Evolutionary conservation across 2,797 vertebrate genomes (phyloP).

Genomic region (Chaetodon trifasciatus): DNA sequence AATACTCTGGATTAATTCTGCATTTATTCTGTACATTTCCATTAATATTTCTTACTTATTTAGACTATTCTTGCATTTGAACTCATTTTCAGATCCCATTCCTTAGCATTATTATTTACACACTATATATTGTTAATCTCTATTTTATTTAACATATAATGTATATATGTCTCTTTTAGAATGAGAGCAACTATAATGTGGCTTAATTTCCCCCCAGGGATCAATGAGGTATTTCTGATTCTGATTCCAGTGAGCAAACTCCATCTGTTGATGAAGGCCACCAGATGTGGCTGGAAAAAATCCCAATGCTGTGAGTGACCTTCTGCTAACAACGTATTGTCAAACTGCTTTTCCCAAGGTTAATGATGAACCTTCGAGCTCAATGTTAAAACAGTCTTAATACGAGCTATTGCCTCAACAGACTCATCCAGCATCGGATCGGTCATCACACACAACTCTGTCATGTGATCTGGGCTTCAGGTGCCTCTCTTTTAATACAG

Average conservation of each 20-base stretch:
- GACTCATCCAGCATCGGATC: constrained; percentile 2
- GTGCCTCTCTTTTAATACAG: constrained; percentile 13
- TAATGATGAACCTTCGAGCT: constrained; percentile 6
- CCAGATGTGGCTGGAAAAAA: neutral
- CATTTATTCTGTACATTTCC: no score
- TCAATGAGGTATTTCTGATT: neutral
- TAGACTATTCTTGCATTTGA: no score
- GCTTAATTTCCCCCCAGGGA: neutral
- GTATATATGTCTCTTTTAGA: no score
- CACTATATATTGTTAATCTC: no score
- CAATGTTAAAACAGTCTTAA: constrained; percentile 7
- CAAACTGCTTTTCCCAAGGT: constrained; percentile 10
- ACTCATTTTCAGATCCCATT: no score
- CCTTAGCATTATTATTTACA: no score
- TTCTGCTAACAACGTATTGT: neutral
- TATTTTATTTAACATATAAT: no score
- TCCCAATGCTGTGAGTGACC: neutral
- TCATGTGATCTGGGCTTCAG: neutral
- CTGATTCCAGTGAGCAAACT: neutral
- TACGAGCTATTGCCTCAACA: constrained; percentile 2
- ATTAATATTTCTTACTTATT: no score
- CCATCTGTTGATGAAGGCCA: constrained; percentile 8
- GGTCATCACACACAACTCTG: neutral
- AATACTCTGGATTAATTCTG: no score
- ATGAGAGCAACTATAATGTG: no score